Evolutionary conservation across 2,888 invertebrate species (phyloP), one percentile per base, ranked within the genome.

Genomic region (Trypoxylon attenuatum): DNA sequence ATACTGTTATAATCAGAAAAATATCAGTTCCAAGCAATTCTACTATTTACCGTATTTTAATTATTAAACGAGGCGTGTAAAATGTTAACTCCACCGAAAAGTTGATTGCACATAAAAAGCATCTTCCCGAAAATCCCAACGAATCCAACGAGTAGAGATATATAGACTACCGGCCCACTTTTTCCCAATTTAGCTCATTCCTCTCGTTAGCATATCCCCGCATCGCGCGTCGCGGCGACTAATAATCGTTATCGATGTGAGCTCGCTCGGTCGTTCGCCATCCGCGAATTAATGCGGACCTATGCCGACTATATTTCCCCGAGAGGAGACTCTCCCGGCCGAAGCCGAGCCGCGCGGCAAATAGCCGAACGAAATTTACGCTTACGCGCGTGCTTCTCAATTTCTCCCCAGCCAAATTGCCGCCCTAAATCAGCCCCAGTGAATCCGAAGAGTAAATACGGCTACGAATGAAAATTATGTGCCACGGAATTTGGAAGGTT

Each of bases 261-360:
- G 39, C 22, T 3, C 5, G 21, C 21, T 18, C 55, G 6, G 13
- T 27, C 55, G 43, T 54, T 62, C 19, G 71, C 58, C 38, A 53
- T 62, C 50, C 38, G 62, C 67, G 43, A 70, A 69, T 65, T 63
- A 60, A 71, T 57, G 53, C 54, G 29, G 54, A 50, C 43, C 51
- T 52, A 45, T 45, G 59, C 42, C 33, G 46, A 47, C 42, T 42
- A 45, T 43, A 57, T 62, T 56, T 59, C 33, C 46, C 52, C 13
- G 16, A 43, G 54, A 49, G n/a, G n/a, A n/a, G 58, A 51, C 33
- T 42, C 49, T n/a, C 18, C 53, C 27, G 46, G 22, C 33, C 33
- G 33, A 10, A 33, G 33, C 10, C 5, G n/a, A 13, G 33, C 33
- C n/a, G 46, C 29, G 13, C 18, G 39, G 27, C 22, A 2, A 15